Evolutionary conservation across 2,113 vertebrate species (phyloP), one percentile per base, ranked within the genome.

Genomic region (Deroptyus accipitrinus): DNA sequence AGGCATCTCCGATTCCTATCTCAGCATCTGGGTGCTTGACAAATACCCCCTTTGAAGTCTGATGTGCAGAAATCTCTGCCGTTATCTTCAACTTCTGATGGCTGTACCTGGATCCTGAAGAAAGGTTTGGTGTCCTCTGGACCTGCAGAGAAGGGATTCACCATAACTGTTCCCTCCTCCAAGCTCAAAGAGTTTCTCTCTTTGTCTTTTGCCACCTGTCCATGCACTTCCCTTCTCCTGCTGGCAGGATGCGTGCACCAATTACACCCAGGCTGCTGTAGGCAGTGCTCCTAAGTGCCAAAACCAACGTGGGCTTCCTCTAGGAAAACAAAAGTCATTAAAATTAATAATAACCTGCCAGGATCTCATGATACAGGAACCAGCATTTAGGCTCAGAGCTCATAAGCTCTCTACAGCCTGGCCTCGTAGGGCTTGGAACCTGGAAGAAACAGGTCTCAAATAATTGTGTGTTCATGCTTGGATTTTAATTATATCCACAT

Each of bases 241-340:
- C 98, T 98, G 76, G 97, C 98, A 95, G 98, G 97, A 84, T 98
- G 98, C 7, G 97, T 97, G 91, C 98, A 98, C 96, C 98, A 98
- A 1, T 98, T 98, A 23, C 98, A 98, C n/a, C 97, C 98, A 13
- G 98, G 97, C 94, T 98, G 98, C 83, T 99, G 92, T 54, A 54
- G 84, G 82, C 67, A 2, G 9, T 92, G 98, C 3, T 95, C 95
- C 1, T 97, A 98, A 0, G 98, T 98, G 39, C 98, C 92, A 95
- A 97, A 98, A 19, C 98, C 98, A 22, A 98, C 93, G 33, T 98
- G 98, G 97, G 98, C 98, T 95, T 98, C 98, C 42, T 98, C 98
- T 98, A 89, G 80, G 64, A 48, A 74, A 83, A 87, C 46, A 94
- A 6, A 77, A 89, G 37, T 28, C 48, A 93, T 93, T 66, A 68